Evolutionary conservation across 37 sponge, comb jelly and placozoan genomes (phyloP).

Genomic region (Bolinopsis microptera): DNA sequence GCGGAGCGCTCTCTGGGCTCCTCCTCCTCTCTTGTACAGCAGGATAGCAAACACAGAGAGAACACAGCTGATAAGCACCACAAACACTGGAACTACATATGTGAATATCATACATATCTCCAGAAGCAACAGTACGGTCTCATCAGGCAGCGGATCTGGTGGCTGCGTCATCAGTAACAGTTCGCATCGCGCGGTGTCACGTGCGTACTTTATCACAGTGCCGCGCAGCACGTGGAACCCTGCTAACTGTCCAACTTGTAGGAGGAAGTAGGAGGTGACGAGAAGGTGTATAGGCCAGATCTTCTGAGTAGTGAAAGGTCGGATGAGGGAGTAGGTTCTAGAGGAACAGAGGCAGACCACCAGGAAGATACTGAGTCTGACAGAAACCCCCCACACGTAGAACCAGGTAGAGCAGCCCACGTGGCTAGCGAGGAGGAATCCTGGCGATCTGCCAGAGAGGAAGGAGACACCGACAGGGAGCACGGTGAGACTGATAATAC

Average conservation of each 20-base stretch:
- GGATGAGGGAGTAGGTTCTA: background rate
- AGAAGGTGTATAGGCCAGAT: background rate
- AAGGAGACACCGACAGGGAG: background rate
- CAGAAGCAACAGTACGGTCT: background rate
- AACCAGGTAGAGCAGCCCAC: background rate
- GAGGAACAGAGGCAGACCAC: background rate
- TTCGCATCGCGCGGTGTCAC: background rate
- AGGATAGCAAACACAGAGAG: background rate
- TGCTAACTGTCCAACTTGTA: background rate
- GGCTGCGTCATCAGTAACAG: background rate
- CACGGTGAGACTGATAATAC: background rate
- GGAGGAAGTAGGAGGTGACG: background rate
- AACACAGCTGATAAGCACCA: background rate
- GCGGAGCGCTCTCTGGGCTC: background rate
- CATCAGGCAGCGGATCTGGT: background rate
- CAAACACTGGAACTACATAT: background rate
- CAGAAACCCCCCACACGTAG: background rate
- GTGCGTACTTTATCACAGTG: background rate
- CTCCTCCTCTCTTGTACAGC: background rate
- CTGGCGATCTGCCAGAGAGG: background rate
- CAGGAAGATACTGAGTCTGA: constrained; percentile 8
- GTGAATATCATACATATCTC: background rate
- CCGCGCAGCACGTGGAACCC: background rate
- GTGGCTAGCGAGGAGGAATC: background rate
- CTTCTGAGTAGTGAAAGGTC: background rate